phyloP scores from a whole-genome alignment of 2,888 invertebrate genomes.

The Meloe dianella region DNA sequence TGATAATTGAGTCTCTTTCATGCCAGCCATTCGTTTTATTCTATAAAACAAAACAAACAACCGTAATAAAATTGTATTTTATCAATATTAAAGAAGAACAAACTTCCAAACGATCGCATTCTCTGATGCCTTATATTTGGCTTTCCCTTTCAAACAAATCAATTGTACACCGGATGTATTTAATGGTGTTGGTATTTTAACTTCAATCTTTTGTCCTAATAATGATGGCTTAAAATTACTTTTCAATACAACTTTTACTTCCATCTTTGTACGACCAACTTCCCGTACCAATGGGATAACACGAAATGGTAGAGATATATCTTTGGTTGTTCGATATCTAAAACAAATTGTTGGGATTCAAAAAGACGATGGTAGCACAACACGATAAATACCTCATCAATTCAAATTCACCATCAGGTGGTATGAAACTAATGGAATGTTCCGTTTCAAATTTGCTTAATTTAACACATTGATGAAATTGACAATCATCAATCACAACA shows the following conservation, averaged over 20 bases:
- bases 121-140: constrained; percentile 99
- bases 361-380: not conserved
- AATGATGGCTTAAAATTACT: constrained; percentile 99
- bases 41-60: constrained; percentile 59
- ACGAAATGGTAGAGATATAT: constrained; percentile 98
- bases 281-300: constrained; percentile 98
- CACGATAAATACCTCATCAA: constrained; percentile 84
- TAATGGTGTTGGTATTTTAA: constrained; percentile 97
- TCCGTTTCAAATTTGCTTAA: constrained; percentile 99
- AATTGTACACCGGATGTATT: constrained; percentile 99
- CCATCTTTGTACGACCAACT: constrained; percentile 99
- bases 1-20: constrained; percentile 99
- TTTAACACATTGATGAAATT: constrained; percentile 99
- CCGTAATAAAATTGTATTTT: not conserved
- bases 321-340: constrained; percentile 98
- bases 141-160: constrained; percentile 98
- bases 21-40: constrained; percentile 93
- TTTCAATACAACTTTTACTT: constrained; percentile 98
- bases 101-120: constrained; percentile 97
- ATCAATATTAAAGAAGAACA: constrained; percentile 55
- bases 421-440: constrained; percentile 99
- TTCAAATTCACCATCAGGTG: constrained; percentile 99
- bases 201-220: constrained; percentile 98
- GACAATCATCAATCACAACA: constrained; percentile 99
- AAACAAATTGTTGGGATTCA: constrained; percentile 2